These are phyloP conservation scores for Bathynomus jamesi DNA, from an alignment of 1,140 invertebrate species.

Conservation along the genomic window DNA sequence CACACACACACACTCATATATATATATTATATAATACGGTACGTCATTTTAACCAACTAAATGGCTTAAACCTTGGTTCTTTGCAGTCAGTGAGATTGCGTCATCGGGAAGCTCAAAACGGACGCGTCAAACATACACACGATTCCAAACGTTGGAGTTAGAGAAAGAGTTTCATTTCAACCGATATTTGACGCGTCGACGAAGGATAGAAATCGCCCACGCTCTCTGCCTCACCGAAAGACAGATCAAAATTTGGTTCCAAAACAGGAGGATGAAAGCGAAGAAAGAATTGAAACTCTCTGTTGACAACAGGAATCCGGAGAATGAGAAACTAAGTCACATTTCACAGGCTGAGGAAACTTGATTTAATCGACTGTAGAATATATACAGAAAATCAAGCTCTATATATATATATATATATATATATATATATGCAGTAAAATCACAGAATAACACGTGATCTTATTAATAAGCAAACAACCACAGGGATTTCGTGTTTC, in stretches of 20 bases:
- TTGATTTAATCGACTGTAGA: too few relatives aligned
- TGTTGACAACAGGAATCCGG: background rate
- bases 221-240: conserved; percentile 68
- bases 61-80: too few relatives aligned
- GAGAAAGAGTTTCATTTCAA: conserved; percentile 90
- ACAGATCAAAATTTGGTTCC: conserved; percentile 93
- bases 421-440: too few relatives aligned
- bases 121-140: conserved; percentile 79
- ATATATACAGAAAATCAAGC: too few relatives aligned
- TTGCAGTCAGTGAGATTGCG: too few relatives aligned
- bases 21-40: background rate
- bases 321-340: too few relatives aligned
- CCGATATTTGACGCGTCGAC: conserved; percentile 70
- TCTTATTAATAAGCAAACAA: too few relatives aligned
- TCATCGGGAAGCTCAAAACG: conserved; percentile 53
- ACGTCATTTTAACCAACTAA: too few relatives aligned
- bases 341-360: too few relatives aligned
- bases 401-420: too few relatives aligned
- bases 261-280: conserved; percentile 96
- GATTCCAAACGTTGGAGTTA: conserved; percentile 77
- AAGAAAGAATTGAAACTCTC: conserved; percentile 84
- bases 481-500: too few relatives aligned
- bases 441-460: too few relatives aligned
- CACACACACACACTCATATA: background rate
- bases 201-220: conserved; percentile 74